Evolutionary conservation across 92 coral and sea anemone species (phyloP).

Genomic region (Meandrina meandrites): DNA sequence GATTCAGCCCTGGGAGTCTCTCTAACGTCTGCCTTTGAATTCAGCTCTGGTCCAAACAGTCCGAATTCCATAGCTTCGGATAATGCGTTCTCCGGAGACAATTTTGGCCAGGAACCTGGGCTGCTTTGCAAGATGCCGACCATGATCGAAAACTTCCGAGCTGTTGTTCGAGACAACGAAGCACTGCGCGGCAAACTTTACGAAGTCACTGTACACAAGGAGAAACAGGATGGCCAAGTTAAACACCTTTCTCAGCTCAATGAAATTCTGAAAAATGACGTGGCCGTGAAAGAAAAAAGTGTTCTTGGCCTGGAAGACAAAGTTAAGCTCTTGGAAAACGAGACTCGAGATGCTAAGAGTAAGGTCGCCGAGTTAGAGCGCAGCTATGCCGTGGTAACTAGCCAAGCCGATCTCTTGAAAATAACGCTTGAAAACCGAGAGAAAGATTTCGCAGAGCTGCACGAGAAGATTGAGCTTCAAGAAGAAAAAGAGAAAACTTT

Average conservation of each 20-base stretch:
- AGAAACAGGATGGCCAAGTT: slow-evolving; percentile 67
- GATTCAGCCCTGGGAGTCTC: slow-evolving; percentile 86
- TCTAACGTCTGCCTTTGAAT: slow-evolving; percentile 63
- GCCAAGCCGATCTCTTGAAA: slow-evolving; percentile 61
- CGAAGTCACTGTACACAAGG: slow-evolving; percentile 52
- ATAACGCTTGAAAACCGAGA: slow-evolving; percentile 63
- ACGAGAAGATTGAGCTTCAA: slow-evolving; percentile 71
- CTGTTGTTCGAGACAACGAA: slow-evolving; percentile 82
- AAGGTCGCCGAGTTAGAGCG: slow-evolving; percentile 51
- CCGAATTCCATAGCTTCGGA: slow-evolving; percentile 78
- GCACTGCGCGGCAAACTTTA: slow-evolving; percentile 54
- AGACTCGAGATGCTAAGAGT: slow-evolving; percentile 44
- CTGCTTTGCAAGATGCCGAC: slow-evolving; percentile 83
- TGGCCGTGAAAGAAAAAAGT: slow-evolving; percentile 54
- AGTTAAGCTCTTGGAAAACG: slow-evolving; percentile 54
- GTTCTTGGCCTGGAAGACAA: slow-evolving; percentile 47
- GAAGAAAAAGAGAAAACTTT: slow-evolving; percentile 80
- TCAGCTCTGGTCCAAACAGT: slow-evolving; percentile 75
- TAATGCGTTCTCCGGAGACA: slow-evolving; percentile 48
- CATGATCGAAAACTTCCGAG: slow-evolving; percentile 84
- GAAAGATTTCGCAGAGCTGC: slow-evolving; percentile 61
- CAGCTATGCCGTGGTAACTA: slow-evolving; percentile 47
- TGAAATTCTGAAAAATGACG: slow-evolving; percentile 68
- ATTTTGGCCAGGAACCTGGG: slow-evolving; percentile 57
- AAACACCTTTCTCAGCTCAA: slow-evolving; percentile 57